Evolutionary conservation across 1,140 invertebrate species (phyloP).

Genomic region (Zelostemma sp.): DNA sequence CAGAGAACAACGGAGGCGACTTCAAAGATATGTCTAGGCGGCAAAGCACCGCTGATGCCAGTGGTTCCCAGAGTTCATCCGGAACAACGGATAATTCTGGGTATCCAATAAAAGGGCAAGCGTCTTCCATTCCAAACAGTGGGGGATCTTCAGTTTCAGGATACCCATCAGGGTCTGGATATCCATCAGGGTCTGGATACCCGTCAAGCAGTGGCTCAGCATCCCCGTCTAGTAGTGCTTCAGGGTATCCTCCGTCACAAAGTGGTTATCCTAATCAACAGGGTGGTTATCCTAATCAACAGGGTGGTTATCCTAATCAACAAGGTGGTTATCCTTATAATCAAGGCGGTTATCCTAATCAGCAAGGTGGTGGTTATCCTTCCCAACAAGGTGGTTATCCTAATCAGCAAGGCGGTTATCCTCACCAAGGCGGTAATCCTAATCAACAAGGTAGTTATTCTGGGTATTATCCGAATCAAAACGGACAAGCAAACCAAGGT

Average conservation of each 20-base stretch:
- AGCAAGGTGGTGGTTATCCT: conserved; percentile 24
- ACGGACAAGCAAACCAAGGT: too few relatives aligned
- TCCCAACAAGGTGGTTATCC: conserved; percentile 20
- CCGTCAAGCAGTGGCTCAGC: conserved; percentile 24
- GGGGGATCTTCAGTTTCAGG: conserved; percentile 28
- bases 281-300: conserved; percentile 20
- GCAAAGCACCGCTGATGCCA: conserved; percentile 23
- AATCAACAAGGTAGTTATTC: conserved; percentile 22
- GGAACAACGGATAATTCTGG: conserved; percentile 18
- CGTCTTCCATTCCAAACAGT: conserved; percentile 33
- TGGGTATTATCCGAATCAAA: conserved; percentile 35
- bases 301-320: conserved; percentile 19
- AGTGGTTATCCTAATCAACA: conserved; percentile 20
- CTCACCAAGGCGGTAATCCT: conserved; percentile 24
- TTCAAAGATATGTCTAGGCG: conserved; percentile 29
- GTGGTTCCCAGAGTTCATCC: background rate
- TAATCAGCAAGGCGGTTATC: conserved; percentile 14
- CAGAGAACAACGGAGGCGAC: conserved; percentile 54
- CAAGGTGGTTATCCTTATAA: conserved; percentile 14
- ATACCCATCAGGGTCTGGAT: conserved; percentile 36
- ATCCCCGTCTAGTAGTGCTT: conserved; percentile 22
- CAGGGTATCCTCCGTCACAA: conserved; percentile 18
- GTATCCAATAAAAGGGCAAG: conserved; percentile 18
- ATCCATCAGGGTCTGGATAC: conserved; percentile 42
- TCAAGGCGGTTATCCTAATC: conserved; percentile 37